A percentile compares a stretch with the other conserved stretches of the same genome.
phyloP scores from a whole-genome alignment of 2,888 invertebrate species.

The Sarcophaga caerulescens region DNA sequence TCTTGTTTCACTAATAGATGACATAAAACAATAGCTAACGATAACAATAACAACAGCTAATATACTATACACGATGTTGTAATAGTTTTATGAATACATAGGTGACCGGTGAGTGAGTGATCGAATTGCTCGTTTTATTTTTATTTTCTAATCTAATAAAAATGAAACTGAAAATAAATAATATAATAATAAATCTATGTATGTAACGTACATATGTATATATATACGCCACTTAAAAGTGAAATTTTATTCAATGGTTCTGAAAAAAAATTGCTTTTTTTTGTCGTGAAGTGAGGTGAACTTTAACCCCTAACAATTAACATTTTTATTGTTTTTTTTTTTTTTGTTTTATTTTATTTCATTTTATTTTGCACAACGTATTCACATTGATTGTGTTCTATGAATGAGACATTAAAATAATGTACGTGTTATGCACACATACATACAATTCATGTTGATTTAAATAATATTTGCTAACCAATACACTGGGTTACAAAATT shows the following conservation, averaged over 20 bases:
- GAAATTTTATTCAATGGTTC: background rate
- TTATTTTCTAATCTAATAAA: constrained; percentile 10
- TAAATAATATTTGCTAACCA: too few relatives aligned
- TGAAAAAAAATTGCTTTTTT: background rate
- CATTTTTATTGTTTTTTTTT: constrained; percentile 19
- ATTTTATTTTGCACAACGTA: too few relatives aligned
- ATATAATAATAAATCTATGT: background rate
- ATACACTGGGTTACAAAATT: too few relatives aligned
- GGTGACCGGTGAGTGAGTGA: background rate
- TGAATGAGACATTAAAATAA: too few relatives aligned
- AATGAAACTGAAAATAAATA: background rate
- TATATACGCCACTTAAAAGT: background rate
- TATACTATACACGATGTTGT: background rate
- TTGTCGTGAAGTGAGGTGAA: constrained; percentile 25
- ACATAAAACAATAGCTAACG: background rate
- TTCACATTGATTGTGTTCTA: too few relatives aligned
- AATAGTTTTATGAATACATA: background rate
- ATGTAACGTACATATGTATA: background rate
- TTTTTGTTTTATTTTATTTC: background rate
- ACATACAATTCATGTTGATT: too few relatives aligned
- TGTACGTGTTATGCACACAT: too few relatives aligned
- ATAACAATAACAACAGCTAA: background rate
- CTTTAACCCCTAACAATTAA: constrained; percentile 58
- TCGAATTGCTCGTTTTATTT: background rate
- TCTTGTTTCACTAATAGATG: background rate